Evolutionary conservation across 2,888 invertebrate species (phyloP).

Genomic region (Chalcis sispes): DNA sequence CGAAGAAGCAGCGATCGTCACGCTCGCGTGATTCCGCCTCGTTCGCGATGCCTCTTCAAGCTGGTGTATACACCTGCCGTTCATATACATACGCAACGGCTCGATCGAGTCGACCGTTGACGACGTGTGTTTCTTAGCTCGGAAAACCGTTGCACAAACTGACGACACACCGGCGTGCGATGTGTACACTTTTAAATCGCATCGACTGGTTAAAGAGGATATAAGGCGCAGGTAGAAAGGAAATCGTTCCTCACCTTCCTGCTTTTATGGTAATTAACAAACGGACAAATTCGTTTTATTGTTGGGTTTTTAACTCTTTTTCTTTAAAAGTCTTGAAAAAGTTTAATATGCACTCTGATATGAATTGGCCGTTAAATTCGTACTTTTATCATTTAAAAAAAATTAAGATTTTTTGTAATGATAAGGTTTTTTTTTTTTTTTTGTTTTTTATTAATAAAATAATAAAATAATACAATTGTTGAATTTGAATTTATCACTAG

Average conservation of each 20-base stretch:
- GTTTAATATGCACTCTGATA: not conserved
- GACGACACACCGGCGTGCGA: not conserved
- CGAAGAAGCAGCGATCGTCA: conserved; percentile 21
- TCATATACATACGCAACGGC: not conserved
- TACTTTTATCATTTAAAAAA: not conserved
- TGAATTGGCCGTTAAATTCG: not conserved
- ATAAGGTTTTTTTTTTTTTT: too few relatives aligned
- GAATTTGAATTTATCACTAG: too few relatives aligned
- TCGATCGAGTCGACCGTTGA: conserved; percentile 40
- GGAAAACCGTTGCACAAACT: conserved; percentile 45
- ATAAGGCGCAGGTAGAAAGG: not conserved
- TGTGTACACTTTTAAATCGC: not conserved
- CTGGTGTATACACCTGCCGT: conserved; percentile 31
- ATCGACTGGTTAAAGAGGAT: conserved; percentile 28
- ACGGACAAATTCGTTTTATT: not conserved
- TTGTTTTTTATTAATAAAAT: too few relatives aligned
- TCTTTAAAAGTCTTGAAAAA: conserved; percentile 11
- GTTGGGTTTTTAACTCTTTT: not conserved
- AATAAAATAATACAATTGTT: too few relatives aligned
- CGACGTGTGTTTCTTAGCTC: not conserved
- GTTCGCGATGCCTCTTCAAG: not conserved
- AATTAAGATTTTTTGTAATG: too few relatives aligned
- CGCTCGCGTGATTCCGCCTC: conserved; percentile 30
- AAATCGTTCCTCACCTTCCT: conserved; percentile 22
- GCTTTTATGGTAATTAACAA: conserved; percentile 46